These are phyloP conservation scores for Esox lucius DNA, from an alignment of 2,797 vertebrate species.

Conservation along the genomic window DNA sequence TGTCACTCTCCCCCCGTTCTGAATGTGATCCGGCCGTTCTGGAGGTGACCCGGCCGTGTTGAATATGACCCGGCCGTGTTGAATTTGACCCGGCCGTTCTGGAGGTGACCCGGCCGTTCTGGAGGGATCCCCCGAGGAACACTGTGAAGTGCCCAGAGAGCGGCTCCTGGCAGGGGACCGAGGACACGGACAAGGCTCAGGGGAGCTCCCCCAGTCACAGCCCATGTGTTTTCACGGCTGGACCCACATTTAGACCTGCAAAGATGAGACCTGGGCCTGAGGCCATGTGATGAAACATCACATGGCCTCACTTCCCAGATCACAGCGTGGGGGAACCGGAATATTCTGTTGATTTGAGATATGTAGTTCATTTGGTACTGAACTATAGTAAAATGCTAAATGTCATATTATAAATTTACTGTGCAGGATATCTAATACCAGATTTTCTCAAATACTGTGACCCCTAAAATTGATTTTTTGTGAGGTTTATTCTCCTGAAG, in stretches of 20 bases:
- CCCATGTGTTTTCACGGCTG: conserved; percentile 38
- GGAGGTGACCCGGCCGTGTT: no score
- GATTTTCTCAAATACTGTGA: no score
- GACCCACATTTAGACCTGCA: conserved; percentile 13
- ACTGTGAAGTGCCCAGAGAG: background rate
- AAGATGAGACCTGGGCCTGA: conserved; percentile 11
- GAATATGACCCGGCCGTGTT: no score
- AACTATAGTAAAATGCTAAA: conserved; percentile 40
- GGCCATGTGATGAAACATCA: background rate
- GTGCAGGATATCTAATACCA: no score
- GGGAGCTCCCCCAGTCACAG: conserved; percentile 28
- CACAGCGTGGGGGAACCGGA: background rate
- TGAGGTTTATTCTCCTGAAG: no score
- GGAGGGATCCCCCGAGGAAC: no score
- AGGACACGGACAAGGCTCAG: background rate
- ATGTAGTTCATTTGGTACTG: conserved; percentile 11
- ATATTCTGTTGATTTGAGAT: no score
- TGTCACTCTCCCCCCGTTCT: no score
- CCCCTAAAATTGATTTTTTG: no score
- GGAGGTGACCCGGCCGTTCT: no score
- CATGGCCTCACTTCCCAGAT: conserved; percentile 62
- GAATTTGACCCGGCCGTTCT: no score
- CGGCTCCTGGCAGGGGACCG: background rate
- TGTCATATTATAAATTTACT: conserved; percentile 8
- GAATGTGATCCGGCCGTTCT: no score